A percentile compares a stretch with the other conserved stretches of the same genome.
Evolutionary conservation across 2,113 vertebrate species (phyloP).

Genomic region (Scartelaos histophorus): DNA sequence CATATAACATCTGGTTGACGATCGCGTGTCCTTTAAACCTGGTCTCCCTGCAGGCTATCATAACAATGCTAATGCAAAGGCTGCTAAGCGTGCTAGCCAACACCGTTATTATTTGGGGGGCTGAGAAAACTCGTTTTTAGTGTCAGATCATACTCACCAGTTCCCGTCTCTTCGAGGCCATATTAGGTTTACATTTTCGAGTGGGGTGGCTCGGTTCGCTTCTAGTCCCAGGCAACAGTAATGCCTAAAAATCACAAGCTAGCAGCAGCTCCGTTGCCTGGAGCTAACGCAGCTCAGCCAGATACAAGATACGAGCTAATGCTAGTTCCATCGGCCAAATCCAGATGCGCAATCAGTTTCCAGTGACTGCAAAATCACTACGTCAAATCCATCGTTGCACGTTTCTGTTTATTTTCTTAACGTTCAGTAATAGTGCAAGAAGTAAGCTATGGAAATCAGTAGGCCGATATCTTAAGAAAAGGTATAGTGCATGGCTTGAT

Average conservation of each 20-base stretch:
- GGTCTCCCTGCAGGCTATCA: conserved; percentile 43
- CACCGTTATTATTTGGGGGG: conserved; percentile 15
- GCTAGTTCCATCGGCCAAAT: conserved; percentile 32
- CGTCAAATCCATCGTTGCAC: neutral
- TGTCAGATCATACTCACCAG: conserved; percentile 49
- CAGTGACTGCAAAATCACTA: conserved; percentile 23
- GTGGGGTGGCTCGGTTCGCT: neutral
- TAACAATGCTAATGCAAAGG: conserved; percentile 51
- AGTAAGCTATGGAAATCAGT: neutral
- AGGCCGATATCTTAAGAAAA: neutral
- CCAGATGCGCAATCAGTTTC: conserved; percentile 68
- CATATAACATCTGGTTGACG: neutral
- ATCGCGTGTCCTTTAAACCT: neutral
- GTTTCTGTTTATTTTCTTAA: neutral
- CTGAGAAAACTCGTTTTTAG: conserved; percentile 3
- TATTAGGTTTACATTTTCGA: conserved; percentile 64
- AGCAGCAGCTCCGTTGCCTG: conserved; percentile 23
- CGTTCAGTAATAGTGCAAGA: rapidly evolving
- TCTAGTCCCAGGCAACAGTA: neutral
- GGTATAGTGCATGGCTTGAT: neutral
- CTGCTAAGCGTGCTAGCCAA: conserved; percentile 26
- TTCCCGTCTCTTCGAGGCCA: conserved; percentile 64
- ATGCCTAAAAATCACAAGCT: conserved; percentile 11
- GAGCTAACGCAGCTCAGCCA: conserved; percentile 27
- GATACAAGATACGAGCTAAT: conserved; percentile 15